phyloP scores from a whole-genome alignment of 2,888 invertebrate genomes.

The Toxonevra muliebris region DNA sequence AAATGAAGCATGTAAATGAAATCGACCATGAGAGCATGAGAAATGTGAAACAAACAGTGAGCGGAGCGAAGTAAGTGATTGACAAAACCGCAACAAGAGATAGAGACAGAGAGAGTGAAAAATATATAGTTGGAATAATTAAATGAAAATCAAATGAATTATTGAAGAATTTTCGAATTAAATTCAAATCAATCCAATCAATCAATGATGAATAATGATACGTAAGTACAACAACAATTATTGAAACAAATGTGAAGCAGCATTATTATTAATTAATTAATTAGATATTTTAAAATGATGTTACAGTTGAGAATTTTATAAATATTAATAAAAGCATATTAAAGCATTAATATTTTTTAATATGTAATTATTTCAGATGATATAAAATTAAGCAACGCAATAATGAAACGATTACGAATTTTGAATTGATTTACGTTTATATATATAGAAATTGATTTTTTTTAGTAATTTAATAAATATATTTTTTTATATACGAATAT shows the following conservation, averaged over 20 bases:
- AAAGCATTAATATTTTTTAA: no score
- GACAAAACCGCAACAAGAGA: not conserved
- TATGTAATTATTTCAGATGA: no score
- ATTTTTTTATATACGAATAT: constrained; percentile 28
- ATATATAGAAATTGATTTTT: constrained; percentile 21
- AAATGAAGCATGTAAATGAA: constrained; percentile 26
- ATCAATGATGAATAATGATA: no score
- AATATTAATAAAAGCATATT: no score
- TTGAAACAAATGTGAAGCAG: constrained; percentile 14
- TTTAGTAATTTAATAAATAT: constrained; percentile 28
- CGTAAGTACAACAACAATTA: not conserved
- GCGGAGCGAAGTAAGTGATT: constrained; percentile 26
- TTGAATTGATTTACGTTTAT: constrained; percentile 21
- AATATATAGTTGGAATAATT: not conserved
- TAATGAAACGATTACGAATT: constrained; percentile 20
- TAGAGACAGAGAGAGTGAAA: constrained; percentile 1
- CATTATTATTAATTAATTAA: constrained; percentile 2
- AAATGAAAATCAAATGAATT: not conserved
- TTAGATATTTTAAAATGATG: not conserved
- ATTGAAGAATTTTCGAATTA: not conserved
- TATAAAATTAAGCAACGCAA: not conserved
- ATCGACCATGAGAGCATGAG: constrained; percentile 15
- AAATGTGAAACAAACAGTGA: constrained; percentile 29
- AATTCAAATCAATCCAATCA: not conserved
- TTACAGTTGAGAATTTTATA: no score